Conservation (phyloP, 2,797 vertebrate species). For the Tinamus major region DNA sequence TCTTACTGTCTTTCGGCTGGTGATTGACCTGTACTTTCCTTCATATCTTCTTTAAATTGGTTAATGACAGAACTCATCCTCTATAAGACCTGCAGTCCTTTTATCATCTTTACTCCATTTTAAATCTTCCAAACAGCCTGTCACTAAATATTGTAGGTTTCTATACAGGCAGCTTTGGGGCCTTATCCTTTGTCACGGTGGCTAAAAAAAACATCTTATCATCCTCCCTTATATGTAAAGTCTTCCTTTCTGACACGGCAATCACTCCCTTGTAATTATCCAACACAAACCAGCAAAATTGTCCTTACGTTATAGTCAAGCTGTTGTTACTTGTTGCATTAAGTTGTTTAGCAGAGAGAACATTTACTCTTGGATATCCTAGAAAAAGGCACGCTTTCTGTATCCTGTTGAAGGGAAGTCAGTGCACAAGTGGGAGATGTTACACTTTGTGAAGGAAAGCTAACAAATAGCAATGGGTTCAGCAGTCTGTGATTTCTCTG, state of each 20-base stretch:
- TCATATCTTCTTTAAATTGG: not conserved
- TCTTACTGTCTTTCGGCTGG: not conserved
- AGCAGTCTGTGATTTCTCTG: not conserved
- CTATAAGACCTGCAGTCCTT: not conserved
- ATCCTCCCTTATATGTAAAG: not conserved
- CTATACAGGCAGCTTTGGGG: not conserved
- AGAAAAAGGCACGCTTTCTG: not conserved
- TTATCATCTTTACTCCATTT: not conserved
- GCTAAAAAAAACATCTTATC: not conserved
- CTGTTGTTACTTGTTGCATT: not conserved
- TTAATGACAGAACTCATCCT: not conserved
- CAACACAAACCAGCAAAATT: not conserved
- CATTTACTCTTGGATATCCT: not conserved
- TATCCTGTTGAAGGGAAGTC: not conserved
- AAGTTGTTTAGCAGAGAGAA: not conserved
- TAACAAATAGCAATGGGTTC: not conserved
- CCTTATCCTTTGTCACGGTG: not conserved
- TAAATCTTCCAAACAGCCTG: not conserved
- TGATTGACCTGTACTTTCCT: not conserved
- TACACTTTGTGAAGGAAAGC: fast-evolving
- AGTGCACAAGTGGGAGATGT: not conserved
- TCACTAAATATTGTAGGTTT: not conserved
- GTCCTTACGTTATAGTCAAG: not conserved
- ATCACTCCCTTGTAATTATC: not conserved
- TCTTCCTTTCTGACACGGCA: not conserved